These are phyloP conservation scores for Leptinotarsa texana DNA, from an alignment of 1,140 invertebrate species.

Conservation along the genomic window DNA sequence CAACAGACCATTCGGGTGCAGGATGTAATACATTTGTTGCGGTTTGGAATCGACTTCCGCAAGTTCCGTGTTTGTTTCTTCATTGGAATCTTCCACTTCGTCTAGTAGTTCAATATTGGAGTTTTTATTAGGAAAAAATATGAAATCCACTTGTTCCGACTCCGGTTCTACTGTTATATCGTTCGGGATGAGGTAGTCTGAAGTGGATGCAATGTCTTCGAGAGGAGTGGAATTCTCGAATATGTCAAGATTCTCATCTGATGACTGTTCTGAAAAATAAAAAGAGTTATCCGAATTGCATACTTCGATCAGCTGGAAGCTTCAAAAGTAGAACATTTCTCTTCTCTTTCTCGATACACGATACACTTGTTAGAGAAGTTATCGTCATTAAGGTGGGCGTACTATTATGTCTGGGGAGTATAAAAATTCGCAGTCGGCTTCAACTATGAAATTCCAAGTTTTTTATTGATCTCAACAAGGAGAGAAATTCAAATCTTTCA, in stretches of 20 bases:
- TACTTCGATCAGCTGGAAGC: no score
- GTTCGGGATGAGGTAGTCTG: neutral
- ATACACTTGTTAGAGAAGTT: no score
- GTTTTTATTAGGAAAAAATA: neutral
- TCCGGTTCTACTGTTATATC: conserved; percentile 9
- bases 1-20: conserved; percentile 56
- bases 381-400: no score
- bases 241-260: no score
- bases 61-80: neutral
- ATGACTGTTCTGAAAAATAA: no score
- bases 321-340: no score
- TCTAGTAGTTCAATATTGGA: neutral
- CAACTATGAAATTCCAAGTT: no score
- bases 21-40: neutral
- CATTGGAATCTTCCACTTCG: neutral
- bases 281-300: neutral
- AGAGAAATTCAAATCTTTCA: no score
- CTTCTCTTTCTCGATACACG: no score
- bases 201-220: neutral
- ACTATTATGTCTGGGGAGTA: no score
- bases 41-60: neutral
- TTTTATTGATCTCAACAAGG: no score
- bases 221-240: neutral
- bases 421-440: no score
- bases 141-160: conserved; percentile 9